These are phyloP conservation scores for Edolisoma coerulescens DNA, from an alignment of 2,113 vertebrate genomes.

Conservation along the genomic window DNA sequence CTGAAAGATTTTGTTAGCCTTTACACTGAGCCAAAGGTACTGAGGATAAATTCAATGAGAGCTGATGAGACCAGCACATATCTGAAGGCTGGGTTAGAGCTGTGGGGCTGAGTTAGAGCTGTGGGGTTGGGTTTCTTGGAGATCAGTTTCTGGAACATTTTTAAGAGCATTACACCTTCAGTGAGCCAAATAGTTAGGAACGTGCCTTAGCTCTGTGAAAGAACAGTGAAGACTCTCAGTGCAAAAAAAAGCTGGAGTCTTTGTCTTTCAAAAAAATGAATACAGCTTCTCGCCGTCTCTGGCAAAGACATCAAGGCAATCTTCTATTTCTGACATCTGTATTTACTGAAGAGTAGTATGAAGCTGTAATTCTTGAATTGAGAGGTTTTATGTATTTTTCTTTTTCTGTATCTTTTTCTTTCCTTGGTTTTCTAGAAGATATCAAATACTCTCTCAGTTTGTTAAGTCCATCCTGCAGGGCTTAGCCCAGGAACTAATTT, in stretches of 20 bases:
- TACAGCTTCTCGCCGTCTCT: background rate
- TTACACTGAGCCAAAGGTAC: background rate
- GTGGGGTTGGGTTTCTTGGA: background rate
- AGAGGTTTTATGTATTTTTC: background rate
- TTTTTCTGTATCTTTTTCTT: background rate
- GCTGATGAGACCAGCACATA: background rate
- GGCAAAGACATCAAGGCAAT: background rate
- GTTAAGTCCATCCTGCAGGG: background rate
- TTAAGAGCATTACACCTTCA: background rate
- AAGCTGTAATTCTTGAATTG: background rate
- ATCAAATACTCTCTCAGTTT: background rate
- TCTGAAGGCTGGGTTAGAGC: background rate
- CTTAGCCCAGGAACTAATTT: constrained; percentile 25
- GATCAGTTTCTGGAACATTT: background rate
- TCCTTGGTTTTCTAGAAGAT: background rate
- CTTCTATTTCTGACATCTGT: background rate
- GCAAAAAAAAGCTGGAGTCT: background rate
- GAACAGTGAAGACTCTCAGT: background rate
- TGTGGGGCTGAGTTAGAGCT: background rate
- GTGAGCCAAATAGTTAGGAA: background rate
- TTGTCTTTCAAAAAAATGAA: background rate
- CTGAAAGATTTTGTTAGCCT: background rate
- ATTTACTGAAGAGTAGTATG: background rate
- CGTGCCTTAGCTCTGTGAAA: background rate
- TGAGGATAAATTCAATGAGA: background rate